These are phyloP conservation scores for Tachystola acroxantha DNA, from an alignment of 2,888 invertebrate species.

Conservation along the genomic window DNA sequence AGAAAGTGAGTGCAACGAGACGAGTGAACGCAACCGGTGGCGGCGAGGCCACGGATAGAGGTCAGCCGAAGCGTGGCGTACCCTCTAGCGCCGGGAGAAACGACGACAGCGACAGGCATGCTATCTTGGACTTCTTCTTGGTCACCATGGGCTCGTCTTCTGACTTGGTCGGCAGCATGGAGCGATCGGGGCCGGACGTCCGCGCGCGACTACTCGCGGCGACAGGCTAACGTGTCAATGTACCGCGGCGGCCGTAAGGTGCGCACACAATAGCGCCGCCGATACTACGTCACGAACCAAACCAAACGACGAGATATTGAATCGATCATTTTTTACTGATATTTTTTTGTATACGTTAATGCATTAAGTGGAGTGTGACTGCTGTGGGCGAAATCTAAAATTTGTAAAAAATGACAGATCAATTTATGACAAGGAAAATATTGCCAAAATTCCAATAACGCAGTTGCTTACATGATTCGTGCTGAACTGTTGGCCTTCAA, in stretches of 20 bases:
- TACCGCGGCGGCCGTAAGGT: slow-evolving; percentile 42
- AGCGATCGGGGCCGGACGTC: slow-evolving; percentile 53
- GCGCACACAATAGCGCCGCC: slow-evolving; percentile 7
- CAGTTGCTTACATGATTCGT: too few relatives aligned
- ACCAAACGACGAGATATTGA: slow-evolving; percentile 1
- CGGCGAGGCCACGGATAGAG: slow-evolving; percentile 63
- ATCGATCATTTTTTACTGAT: slow-evolving; percentile 4
- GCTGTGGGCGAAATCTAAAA: slow-evolving; percentile 4
- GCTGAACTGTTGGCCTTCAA: too few relatives aligned
- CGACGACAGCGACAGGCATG: slow-evolving; percentile 67
- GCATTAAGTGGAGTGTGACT: slow-evolving; percentile 10
- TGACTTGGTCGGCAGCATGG: slow-evolving; percentile 64
- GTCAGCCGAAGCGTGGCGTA: slow-evolving; percentile 54
- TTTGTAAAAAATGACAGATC: background rate
- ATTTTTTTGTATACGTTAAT: slow-evolving; percentile 6
- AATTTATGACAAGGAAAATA: background rate
- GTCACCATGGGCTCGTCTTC: slow-evolving; percentile 67
- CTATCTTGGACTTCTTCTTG: slow-evolving; percentile 74
- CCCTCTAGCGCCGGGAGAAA: slow-evolving; percentile 73
- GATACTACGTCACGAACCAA: background rate
- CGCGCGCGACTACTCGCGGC: slow-evolving; percentile 58
- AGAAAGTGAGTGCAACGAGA: slow-evolving; percentile 71
- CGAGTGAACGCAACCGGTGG: slow-evolving; percentile 67
- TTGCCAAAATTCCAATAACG: too few relatives aligned
- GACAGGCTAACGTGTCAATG: slow-evolving; percentile 59